Evolutionary conservation across 2,797 vertebrate genomes (phyloP), one percentile per base, ranked within the genome.

Genomic region (Paramormyrops hopkinsi): DNA sequence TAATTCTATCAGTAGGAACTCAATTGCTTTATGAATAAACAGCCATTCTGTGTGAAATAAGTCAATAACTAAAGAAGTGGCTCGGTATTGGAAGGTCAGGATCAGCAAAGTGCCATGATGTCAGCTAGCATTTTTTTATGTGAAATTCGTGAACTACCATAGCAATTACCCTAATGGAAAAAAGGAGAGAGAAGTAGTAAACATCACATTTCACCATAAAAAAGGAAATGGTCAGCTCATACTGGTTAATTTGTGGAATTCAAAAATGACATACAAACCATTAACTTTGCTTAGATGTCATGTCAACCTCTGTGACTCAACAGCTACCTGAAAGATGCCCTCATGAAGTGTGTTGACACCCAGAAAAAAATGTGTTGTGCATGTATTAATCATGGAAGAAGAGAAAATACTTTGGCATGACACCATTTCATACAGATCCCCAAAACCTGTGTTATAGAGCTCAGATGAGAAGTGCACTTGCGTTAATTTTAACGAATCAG

Each of bases 211-310:
- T 62, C 56, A 83, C 22, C 29, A 8, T 19, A 29, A 50, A 37
- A n/a, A 50, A 62, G 11, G 22, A 85, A 89, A 69, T 41, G 88
- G 79, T 85, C 59, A 89, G 46, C 56, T 79, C 44, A 69, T 65
- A 46, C 59, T 86, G 25, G 14, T 73, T 37, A 50, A 89, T 89
- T 14, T 62, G 88, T 22, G 8, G 88, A 73, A 86, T 44, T 29
- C 48, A 86, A 53, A 51, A 22, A 53, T 46, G 8, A 65, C 48
- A 53, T 53, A 59, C 22, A 86, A 53, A 86, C 8, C 46, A n/a
- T 59, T 14, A 48, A 48, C 29, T 17, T 65, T 14, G 12, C 82
- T 85, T 41, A 86, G 33, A 69, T 86, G 82, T 89, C 54, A 50
- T 46, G 44, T 62, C 76, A 37, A 84, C 54, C 56, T 69, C 14